Evolutionary conservation across 2,113 vertebrate species (phyloP).

Genomic region (Mesembrinibis cayennensis): DNA sequence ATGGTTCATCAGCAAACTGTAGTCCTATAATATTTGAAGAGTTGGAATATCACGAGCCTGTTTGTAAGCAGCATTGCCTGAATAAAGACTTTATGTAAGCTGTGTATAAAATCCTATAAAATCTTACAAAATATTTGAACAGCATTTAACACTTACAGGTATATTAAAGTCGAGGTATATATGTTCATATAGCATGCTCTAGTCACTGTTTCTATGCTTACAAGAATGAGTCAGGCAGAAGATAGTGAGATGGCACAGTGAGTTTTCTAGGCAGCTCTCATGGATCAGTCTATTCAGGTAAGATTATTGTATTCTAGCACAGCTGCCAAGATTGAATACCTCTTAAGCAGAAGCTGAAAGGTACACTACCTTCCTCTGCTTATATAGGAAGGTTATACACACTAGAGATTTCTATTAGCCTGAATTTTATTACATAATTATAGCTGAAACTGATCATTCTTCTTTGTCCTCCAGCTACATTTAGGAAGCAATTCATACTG

Average conservation of each 20-base stretch:
- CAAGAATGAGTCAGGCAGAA: neutral
- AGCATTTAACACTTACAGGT: neutral
- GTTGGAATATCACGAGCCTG: constrained; percentile 92
- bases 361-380: neutral
- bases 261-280: neutral
- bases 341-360: neutral
- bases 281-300: neutral
- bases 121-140: neutral
- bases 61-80: constrained; percentile 89
- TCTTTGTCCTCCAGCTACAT: neutral
- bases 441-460: neutral
- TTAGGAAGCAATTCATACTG: neutral
- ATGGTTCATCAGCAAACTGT: constrained; percentile 87
- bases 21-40: constrained; percentile 97
- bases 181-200: neutral
- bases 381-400: neutral
- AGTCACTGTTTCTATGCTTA: neutral
- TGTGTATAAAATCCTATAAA: constrained; percentile 3
- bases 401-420: neutral
- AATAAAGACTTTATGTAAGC: constrained; percentile 87
- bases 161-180: neutral
- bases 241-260: neutral
- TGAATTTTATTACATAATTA: neutral
- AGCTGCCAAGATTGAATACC: neutral
- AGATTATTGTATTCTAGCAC: neutral